A percentile compares a stretch with the other conserved stretches of the same genome.
These are phyloP conservation scores for Phenganax subtilis DNA, from an alignment of 92 coral and sea anemone genomes.

Conservation along the genomic window DNA sequence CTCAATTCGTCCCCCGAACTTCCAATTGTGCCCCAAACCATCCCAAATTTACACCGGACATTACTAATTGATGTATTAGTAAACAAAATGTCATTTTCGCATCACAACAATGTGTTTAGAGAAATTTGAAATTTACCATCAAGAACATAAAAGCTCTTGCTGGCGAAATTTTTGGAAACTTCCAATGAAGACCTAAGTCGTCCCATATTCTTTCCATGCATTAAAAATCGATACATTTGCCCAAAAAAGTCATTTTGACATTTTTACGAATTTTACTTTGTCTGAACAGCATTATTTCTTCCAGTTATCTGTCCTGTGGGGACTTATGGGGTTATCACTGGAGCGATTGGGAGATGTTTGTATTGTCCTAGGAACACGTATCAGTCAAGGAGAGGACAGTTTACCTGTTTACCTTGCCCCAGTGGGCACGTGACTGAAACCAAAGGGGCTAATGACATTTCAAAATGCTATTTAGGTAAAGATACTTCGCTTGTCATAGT, in stretches of 20 bases:
- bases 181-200: not conserved
- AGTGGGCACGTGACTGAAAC: conserved; percentile 10
- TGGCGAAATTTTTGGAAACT: too few species aligned
- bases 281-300: not conserved
- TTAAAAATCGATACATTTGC: not conserved
- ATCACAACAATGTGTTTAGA: too few species aligned
- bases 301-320: conserved; percentile 40
- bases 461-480: conserved; percentile 25
- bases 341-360: conserved; percentile 11
- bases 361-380: conserved; percentile 33
- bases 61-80: too few species aligned
- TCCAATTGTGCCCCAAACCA: too few species aligned
- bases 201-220: not conserved
- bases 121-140: too few species aligned
- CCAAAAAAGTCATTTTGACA: not conserved
- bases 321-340: conserved; percentile 12
- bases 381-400: conserved; percentile 30
- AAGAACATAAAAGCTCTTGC: too few species aligned
- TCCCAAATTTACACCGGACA: too few species aligned
- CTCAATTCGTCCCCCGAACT: too few species aligned
- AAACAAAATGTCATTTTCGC: too few species aligned
- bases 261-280: not conserved
- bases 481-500: too few species aligned
- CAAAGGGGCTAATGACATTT: conserved; percentile 11
- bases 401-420: conserved; percentile 20